Evolutionary conservation across 2,888 invertebrate species (phyloP), one percentile per base, ranked within the genome.

Genomic region (Tenthredo livida): DNA sequence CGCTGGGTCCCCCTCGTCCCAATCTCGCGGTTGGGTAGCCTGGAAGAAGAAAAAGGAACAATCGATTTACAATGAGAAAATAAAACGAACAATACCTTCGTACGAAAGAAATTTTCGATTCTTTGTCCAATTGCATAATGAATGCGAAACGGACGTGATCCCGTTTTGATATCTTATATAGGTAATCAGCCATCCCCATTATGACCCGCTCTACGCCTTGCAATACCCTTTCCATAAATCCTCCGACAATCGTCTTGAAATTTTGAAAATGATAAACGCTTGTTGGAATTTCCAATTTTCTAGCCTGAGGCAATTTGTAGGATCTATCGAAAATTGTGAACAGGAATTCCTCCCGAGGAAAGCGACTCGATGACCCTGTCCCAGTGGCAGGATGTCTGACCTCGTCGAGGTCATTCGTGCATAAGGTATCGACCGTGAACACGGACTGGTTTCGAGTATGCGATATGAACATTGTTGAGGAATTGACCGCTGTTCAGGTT

Each of bases 1-100:
- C 89, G 88, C 88, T 88, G 88, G 89, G 88, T 88, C 89, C 88
- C 87, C 89, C 88, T 87, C 87, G 75, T 77, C 67, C 80, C 82
- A 33, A 40, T 50, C 15, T 72, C 85, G n/a, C 40, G 89, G 87
- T 87, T 87, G 88, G 86, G 88, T 87, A 86, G 88, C 88, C 90
- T 90, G 89, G 50, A 89, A 90, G 86, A 25, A 25, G 70, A 47
- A 83, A 15, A 37, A 15, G 40, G 21, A 61, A 80, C 17, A 29
- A 9, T 73, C 9, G 9, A 21, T 43, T 43, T 21, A 43, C 12
- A 73, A 21, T 6, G 33, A 33, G 17, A 5, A 29, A 33, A 33
- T 54, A n/a, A 17, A 54, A 54, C 0, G 7, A 15, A 33, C 33
- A 5, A 15, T 33, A 33, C 5, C 15, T 33, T 65, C 9, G 5